phyloP scores from a whole-genome alignment of 2,888 invertebrate genomes.

The Meghimatium bilineatum region DNA sequence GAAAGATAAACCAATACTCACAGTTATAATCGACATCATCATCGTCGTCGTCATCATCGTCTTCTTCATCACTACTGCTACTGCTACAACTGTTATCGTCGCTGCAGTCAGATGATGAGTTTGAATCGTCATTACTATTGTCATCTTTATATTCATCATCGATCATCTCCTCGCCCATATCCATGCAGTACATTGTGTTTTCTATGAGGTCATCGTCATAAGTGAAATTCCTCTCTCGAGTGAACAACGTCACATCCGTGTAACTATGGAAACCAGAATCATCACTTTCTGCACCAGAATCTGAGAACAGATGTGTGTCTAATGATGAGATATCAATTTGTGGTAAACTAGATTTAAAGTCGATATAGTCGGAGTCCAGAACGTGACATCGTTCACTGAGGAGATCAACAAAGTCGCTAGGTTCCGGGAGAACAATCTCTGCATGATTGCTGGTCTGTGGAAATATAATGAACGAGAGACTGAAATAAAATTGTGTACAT shows the following conservation, averaged over 20 bases:
- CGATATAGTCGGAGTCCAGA: conserved; percentile 54
- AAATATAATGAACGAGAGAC: neutral
- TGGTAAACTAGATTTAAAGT: neutral
- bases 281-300: conserved; percentile 52
- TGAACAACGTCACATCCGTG: conserved; percentile 15
- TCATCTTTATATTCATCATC: conserved; percentile 17
- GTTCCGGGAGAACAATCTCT: conserved; percentile 66
- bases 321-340: conserved; percentile 28
- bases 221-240: conserved; percentile 31
- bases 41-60: conserved; percentile 23
- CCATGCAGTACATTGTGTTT: conserved; percentile 21
- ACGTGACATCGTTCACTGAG: conserved; percentile 61
- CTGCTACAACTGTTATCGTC: neutral
- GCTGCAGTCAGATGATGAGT: conserved; percentile 2
- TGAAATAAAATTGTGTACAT: too few relatives aligned
- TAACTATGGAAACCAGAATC: conserved; percentile 53
- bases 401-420: conserved; percentile 63
- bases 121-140: conserved; percentile 24
- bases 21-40: neutral
- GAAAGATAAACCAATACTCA: conserved; percentile 23
- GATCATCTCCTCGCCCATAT: neutral
- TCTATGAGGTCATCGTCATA: conserved; percentile 29
- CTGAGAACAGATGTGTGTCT: conserved; percentile 44
- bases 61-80: neutral
- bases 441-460: conserved; percentile 60